phyloP scores from a whole-genome alignment of 2,113 vertebrate genomes.

The Myotis lucifugus region DNA sequence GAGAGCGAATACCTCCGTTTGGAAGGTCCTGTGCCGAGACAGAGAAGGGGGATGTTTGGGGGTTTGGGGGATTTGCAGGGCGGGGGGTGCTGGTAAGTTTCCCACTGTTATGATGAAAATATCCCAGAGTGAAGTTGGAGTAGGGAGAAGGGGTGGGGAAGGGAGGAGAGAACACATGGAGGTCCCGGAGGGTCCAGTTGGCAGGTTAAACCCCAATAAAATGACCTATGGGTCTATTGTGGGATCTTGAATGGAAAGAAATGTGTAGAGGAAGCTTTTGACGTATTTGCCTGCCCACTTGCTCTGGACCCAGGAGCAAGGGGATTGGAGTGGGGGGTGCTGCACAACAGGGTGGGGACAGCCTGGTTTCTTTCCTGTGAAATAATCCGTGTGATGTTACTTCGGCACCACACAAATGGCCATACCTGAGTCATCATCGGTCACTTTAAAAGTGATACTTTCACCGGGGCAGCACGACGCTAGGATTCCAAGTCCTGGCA shows the following conservation, averaged over 20 bases:
- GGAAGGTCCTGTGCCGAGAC: not conserved
- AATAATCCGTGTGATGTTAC: not conserved
- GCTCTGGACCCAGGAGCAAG: not conserved
- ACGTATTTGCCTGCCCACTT: not conserved
- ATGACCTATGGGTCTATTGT: not conserved
- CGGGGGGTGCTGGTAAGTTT: not conserved
- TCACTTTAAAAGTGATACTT: not conserved
- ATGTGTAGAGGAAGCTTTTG: not conserved
- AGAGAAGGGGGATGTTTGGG: not conserved
- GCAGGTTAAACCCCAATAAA: not conserved
- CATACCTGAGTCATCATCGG: not conserved
- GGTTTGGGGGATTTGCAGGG: not conserved
- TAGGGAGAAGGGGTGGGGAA: rapidly evolving
- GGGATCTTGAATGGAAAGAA: not conserved
- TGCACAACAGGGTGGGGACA: not conserved
- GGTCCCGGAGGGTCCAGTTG: not conserved
- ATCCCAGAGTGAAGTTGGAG: not conserved
- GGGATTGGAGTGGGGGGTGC: too few species aligned
- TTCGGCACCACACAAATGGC: not conserved
- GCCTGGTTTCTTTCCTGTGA: not conserved
- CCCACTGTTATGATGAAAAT: not conserved
- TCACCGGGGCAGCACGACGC: not conserved
- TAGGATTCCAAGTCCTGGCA: not conserved
- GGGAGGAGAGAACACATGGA: rapidly evolving
- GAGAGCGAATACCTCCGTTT: not conserved